phyloP scores from a whole-genome alignment of 2,113 vertebrate genomes.

The Entelurus aequoreus region DNA sequence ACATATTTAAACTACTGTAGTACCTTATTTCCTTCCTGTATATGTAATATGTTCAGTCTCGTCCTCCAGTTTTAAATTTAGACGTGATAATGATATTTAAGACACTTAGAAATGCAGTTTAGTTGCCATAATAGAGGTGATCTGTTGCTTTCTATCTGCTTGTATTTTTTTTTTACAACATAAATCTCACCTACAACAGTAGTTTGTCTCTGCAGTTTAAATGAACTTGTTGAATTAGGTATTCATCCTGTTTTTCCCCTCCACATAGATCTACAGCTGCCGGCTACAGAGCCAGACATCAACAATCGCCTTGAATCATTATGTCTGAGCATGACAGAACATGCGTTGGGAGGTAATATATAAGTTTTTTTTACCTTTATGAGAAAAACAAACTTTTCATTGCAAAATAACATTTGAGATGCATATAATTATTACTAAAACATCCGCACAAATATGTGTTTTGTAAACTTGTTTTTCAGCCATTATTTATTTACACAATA shows the following conservation, averaged over 20 bases:
- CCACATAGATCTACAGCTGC: constrained; percentile 86
- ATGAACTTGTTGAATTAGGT: background rate
- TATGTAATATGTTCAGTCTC: too few relatives aligned
- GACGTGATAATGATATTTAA: too few relatives aligned
- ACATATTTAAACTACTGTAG: too few relatives aligned
- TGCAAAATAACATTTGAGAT: too few relatives aligned
- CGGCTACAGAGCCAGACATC: constrained; percentile 95
- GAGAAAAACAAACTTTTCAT: background rate
- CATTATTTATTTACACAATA: too few relatives aligned
- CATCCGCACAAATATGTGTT: too few relatives aligned
- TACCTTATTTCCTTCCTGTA: too few relatives aligned
- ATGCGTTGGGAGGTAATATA: constrained; percentile 87
- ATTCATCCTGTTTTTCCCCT: constrained; percentile 5
- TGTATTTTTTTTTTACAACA: background rate
- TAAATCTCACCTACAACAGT: background rate
- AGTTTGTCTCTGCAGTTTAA: background rate
- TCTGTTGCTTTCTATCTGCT: background rate
- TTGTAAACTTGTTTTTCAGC: too few relatives aligned
- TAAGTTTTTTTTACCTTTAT: background rate
- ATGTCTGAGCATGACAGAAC: constrained; percentile 99
- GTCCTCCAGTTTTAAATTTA: too few relatives aligned
- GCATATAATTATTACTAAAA: too few relatives aligned
- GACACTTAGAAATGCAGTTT: too few relatives aligned
- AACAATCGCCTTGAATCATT: constrained; percentile 98
- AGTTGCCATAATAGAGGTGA: too few relatives aligned